Evolutionary conservation across 2,888 invertebrate genomes (phyloP).

Genomic region (Acanthococcus lagerstroemiae): DNA sequence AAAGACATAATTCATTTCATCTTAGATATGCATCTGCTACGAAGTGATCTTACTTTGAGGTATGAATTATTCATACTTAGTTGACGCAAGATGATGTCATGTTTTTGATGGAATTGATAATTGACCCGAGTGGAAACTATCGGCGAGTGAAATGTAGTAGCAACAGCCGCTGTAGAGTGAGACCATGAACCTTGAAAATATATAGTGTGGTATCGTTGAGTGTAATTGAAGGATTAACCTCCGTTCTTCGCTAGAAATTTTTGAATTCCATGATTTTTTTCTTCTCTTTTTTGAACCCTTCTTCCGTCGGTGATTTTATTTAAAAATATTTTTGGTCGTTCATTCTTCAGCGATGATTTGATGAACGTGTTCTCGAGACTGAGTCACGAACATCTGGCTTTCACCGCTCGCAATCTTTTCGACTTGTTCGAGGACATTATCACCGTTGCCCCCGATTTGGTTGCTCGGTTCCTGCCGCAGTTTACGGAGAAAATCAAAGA

Average conservation of each 20-base stretch:
- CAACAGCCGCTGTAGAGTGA: background rate
- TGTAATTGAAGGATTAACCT: too few relatives aligned
- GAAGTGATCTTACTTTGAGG: slow-evolving; percentile 7
- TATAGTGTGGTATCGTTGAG: background rate
- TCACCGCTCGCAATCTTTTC: slow-evolving; percentile 43
- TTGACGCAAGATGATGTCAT: background rate
- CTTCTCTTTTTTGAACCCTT: background rate
- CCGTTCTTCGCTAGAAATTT: slow-evolving; percentile 1
- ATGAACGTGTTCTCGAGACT: slow-evolving; percentile 39
- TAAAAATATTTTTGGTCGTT: background rate
- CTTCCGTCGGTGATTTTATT: too few relatives aligned
- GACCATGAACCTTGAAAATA: background rate
- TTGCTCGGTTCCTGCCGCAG: slow-evolving; percentile 38
- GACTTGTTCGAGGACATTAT: slow-evolving; percentile 41
- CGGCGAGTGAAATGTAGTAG: too few relatives aligned
- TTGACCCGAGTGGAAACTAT: background rate
- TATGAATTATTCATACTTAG: background rate
- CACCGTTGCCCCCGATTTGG: slow-evolving; percentile 41
- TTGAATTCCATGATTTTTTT: background rate
- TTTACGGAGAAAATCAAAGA: slow-evolving; percentile 42
- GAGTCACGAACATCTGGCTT: slow-evolving; percentile 44
- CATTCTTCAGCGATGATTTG: slow-evolving; percentile 33
- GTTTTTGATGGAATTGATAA: background rate
- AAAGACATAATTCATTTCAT: slow-evolving; percentile 35
- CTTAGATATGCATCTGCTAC: slow-evolving; percentile 7